phyloP scores from a whole-genome alignment of 2,797 vertebrate genomes.

The Lepilemur septentrionalis region DNA sequence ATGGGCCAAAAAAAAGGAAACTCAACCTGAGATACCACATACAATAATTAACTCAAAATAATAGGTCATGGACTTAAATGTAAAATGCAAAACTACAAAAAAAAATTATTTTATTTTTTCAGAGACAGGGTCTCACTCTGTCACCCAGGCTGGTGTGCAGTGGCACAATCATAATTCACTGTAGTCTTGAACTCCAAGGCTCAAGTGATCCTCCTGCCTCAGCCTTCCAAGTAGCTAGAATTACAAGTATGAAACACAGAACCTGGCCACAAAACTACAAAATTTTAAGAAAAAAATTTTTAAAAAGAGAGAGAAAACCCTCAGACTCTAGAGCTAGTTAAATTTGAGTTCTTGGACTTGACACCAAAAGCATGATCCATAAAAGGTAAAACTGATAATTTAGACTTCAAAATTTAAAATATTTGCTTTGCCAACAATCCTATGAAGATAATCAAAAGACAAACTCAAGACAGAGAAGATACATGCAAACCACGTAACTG shows the following conservation, averaged over 20 bases:
- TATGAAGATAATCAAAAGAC: neutral
- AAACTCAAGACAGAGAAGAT: neutral
- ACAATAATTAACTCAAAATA: conserved; percentile 11
- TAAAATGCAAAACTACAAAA: neutral
- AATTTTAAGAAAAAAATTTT: neutral
- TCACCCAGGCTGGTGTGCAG: too few relatives aligned
- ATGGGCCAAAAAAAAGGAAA: neutral
- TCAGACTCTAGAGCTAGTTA: neutral
- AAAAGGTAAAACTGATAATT: neutral
- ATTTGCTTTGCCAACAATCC: neutral
- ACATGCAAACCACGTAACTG: neutral
- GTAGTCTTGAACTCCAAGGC: too few relatives aligned
- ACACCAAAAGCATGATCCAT: neutral
- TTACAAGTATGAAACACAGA: too few relatives aligned
- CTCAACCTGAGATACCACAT: neutral
- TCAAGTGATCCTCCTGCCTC: too few relatives aligned
- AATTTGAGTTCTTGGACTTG: neutral
- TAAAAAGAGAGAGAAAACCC: neutral
- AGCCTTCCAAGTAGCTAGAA: too few relatives aligned
- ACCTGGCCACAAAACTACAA: neutral
- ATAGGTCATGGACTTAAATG: neutral
- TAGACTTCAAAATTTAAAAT: neutral
- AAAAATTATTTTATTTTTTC: neutral
- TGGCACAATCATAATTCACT: too few relatives aligned
- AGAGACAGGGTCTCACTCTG: too few relatives aligned